These are phyloP conservation scores for Drosophila testacea DNA, from an alignment of 2,888 invertebrate genomes.

Conservation along the genomic window DNA sequence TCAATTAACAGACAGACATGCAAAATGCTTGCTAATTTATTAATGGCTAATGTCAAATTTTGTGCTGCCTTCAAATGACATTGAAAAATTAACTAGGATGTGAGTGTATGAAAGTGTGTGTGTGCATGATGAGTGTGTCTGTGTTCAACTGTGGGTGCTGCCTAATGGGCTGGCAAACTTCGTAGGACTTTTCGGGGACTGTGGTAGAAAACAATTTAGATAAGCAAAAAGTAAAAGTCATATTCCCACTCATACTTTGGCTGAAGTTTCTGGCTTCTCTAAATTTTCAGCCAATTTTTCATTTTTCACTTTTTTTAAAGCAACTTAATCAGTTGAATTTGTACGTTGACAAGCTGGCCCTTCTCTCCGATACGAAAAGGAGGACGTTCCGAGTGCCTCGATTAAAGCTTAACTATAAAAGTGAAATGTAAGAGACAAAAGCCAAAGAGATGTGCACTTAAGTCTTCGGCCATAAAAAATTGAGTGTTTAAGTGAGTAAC, in stretches of 20 bases:
- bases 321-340: slow-evolving; percentile 68
- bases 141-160: slow-evolving; percentile 30
- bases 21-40: slow-evolving; percentile 67
- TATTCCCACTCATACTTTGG: neutral
- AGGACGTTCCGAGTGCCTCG: slow-evolving; percentile 34
- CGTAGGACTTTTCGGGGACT: slow-evolving; percentile 42
- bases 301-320: slow-evolving; percentile 17
- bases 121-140: slow-evolving; percentile 4
- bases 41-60: slow-evolving; percentile 72
- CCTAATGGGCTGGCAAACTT: slow-evolving; percentile 62
- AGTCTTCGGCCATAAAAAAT: slow-evolving; percentile 71
- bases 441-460: slow-evolving; percentile 62
- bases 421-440: slow-evolving; percentile 64
- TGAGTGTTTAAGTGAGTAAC: slow-evolving; percentile 64
- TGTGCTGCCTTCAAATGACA: slow-evolving; percentile 66
- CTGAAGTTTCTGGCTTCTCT: neutral
- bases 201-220: slow-evolving; percentile 70
- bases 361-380: neutral
- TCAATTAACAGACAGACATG: slow-evolving; percentile 62
- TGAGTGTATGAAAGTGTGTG: slow-evolving; percentile 13
- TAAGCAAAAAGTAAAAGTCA: slow-evolving; percentile 50
- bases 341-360: slow-evolving; percentile 43
- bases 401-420: slow-evolving; percentile 61
- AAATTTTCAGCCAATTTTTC: slow-evolving; percentile 11
- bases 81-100: slow-evolving; percentile 68